phyloP scores from a whole-genome alignment of 37 sponge, comb jelly and placozoan species.

The Chondrilla cf. caribensis region DNA sequence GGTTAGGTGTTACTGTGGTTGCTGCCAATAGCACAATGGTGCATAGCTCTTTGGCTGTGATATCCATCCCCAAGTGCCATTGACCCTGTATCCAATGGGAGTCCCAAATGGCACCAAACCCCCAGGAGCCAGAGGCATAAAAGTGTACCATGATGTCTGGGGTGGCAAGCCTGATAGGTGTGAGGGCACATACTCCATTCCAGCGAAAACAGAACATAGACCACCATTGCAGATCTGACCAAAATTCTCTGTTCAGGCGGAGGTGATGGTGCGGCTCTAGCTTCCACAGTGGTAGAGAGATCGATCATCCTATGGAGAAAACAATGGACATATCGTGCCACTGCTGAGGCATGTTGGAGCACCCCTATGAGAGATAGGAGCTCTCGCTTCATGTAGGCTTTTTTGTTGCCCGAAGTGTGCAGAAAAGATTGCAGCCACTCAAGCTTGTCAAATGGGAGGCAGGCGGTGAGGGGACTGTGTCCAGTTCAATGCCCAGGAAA shows the following conservation, averaged over 20 bases:
- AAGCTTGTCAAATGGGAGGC: constrained; percentile 27
- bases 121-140: constrained; percentile 15
- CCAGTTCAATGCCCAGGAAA: constrained; percentile 37
- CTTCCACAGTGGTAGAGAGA: background rate
- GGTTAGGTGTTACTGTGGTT: no score
- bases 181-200: background rate
- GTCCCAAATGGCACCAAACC: background rate
- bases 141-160: background rate
- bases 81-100: background rate
- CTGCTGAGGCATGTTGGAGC: constrained; percentile 28
- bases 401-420: background rate
- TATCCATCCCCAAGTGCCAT: background rate
- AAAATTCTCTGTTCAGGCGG: constrained; percentile 35
- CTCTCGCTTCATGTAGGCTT: constrained; percentile 23
- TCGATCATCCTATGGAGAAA: constrained; percentile 22
- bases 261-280: constrained; percentile 17
- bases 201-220: background rate
- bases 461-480: constrained; percentile 14
- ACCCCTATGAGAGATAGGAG: constrained; percentile 34
- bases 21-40: constrained; percentile 2
- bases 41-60: constrained; percentile 7
- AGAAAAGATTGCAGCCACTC: background rate
- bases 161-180: background rate
- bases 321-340: constrained; percentile 18
- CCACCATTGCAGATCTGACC: constrained; percentile 38